Percentiles rank a stretch among this genome's conserved stretches.
Conservation (phyloP, 1,140 invertebrate genomes). For the Scaptomyza hsui region DNA sequence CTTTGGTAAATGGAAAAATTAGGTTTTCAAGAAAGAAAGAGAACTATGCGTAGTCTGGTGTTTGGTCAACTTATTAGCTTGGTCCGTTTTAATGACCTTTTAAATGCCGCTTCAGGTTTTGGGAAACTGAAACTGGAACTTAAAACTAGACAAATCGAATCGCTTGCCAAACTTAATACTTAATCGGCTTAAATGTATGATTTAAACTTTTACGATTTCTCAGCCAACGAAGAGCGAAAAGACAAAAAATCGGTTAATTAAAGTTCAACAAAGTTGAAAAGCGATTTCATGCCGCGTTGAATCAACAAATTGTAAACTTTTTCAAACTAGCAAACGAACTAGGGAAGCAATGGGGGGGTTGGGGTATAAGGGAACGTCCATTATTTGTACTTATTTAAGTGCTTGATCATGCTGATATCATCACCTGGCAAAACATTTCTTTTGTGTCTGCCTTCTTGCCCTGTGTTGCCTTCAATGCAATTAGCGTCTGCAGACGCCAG, state of each 20-base stretch:
- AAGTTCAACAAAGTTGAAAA: constrained; percentile 79
- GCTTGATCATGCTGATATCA: constrained; percentile 82
- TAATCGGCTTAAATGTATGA: constrained; percentile 76
- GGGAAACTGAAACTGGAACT: constrained; percentile 23
- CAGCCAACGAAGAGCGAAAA: neutral
- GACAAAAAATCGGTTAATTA: constrained; percentile 76
- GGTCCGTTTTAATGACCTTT: constrained; percentile 72
- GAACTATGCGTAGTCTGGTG: constrained; percentile 59
- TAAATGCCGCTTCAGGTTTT: constrained; percentile 33
- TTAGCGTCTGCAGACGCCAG: constrained; percentile 73
- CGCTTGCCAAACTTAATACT: constrained; percentile 54
- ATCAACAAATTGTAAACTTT: constrained; percentile 81
- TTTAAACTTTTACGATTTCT: constrained; percentile 57
- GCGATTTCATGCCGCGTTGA: constrained; percentile 80
- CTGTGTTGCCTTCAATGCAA: constrained; percentile 64
- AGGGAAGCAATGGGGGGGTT: neutral
- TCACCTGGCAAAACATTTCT: constrained; percentile 72
- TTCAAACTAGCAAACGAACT: constrained; percentile 25
- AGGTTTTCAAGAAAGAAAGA: constrained; percentile 59
- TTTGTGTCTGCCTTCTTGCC: constrained; percentile 39
- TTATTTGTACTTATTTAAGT: constrained; percentile 82
- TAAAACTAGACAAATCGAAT: constrained; percentile 71
- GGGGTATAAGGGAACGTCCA: constrained; percentile 18
- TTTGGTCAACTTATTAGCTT: constrained; percentile 69
- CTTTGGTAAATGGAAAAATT: constrained; percentile 81